Base-by-base conservation (phyloP, 2,888 invertebrate species). In the Teinopalpus imperialis region DNA sequence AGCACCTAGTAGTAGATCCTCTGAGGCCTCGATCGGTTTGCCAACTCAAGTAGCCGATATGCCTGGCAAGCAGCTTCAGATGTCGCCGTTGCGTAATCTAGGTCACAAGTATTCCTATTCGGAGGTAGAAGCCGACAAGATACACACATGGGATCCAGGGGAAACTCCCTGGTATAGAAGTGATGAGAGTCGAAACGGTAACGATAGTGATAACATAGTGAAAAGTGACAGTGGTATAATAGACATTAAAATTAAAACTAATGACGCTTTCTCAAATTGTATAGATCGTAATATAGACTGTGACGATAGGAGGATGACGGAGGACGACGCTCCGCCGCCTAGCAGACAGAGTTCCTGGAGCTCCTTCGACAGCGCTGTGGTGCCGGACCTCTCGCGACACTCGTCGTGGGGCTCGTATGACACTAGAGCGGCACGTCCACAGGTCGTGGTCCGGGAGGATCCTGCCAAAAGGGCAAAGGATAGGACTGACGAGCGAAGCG, bases 381-480 rank as follows among this genome's bases (percentile, higher is more conserved):
- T 92, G 32, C 83, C 93, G 50, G 94, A 94, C 57, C 91, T 93
- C 18, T 94, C 94, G 46, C 90, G 95, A 5, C 94, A 95, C 69
- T 93, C 95, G 54, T 95, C 95, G 26, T 95, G 95, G 95, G 94
- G 95, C 48, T 93, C 94, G n/a, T 92, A 92, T 37, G 94, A 94
- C 66, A 90, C 91, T 39, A 87, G 92, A 27, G 92, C 56, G 34
- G 56, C 58, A 14, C 56, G 58, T 9, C 64, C 66, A 24, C 52
- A 64, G 30, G 57, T 61, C 50, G 55, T 53, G 49, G 49, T 58
- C 52, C 52, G 66, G 43, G 59, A 65, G 59, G 73, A 65, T 43
- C 24, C 37, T n/a, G 30, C 29, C 43, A 85, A 80, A 20, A 70
- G 70, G 14, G 73, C 74, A 26, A 71, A 77, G 35, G 80, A 88